Base-by-base conservation (phyloP, 2,113 vertebrate genomes). In the Elephantulus edwardii region DNA sequence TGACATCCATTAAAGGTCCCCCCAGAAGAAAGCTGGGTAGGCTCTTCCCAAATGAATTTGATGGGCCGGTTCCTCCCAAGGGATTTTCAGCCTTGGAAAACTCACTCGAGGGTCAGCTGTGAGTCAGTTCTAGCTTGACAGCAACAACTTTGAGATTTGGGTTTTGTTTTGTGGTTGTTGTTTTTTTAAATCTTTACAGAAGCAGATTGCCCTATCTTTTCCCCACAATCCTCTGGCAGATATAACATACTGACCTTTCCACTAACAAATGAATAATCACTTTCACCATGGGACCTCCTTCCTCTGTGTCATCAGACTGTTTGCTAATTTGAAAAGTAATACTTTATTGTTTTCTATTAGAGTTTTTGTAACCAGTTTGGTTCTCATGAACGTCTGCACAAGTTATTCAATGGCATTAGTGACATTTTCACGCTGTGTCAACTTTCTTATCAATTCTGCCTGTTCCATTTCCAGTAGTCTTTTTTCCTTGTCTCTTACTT, bases 201-300 rank as follows among this genome's bases (percentile, higher is more conserved):
- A 58, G 6, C 56, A 28, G 58, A 11, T 30, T 62, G 26, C 3
- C 28, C 24, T 30, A 66, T 66, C 64, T 66, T 66, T 26, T 20
- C 20, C n/a, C 26, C 17, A 8, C 6, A 24, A 66, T 30, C 6
- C 20, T 13, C 64, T 35, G 33, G n/a, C 35, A 17, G 3, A 12
- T 62, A 30, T 12, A 33, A 12, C 24, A 3, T 30, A 30, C 16
- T 8, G 8, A 66, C 1, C n/a, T 66, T 66, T 66, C n/a, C 2
- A 17, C 35, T 5, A 66, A 16, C n/a, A 66, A n/a, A 5, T 1
- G 16, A 20, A 5, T 1, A 35, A 20, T 1, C 8, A 17, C n/a
- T 66, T 66, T 66, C 17, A 66, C n/a, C 16, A 19, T 4, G n/a
- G 64, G 64, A 66, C 33, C 16, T 35, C n/a, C 33, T 20, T 35